Base-by-base conservation (phyloP, 2,797 vertebrate species). In the Esox masquinongy region DNA sequence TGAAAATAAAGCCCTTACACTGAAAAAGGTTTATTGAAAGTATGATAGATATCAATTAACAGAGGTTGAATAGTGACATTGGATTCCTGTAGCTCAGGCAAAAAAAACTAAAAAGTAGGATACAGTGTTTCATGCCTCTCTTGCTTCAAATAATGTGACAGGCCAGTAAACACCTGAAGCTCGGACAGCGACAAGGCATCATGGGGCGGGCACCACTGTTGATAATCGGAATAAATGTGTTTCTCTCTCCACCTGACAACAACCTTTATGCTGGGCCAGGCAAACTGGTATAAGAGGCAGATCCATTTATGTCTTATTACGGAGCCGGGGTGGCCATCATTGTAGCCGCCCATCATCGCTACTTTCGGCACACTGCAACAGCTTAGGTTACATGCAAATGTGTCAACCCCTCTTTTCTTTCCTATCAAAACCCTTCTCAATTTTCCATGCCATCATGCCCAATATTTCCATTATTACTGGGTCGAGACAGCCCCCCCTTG, bases 161-260 rank as follows among this genome's bases (percentile, higher is more conserved):
- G 70, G 29, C 50, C 19, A 8, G 49, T 34, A 59, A 72, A 56
- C 51, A 72, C 50, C 51, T 72, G 29, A 56, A 29, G 29, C 50
- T 34, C 4, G 9, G 8, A 36, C 9, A 2, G 76, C 61, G 68
- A 79, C 75, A 74, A 77, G 76, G 76, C 63, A 70, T 74, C 70
- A 72, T 56, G 72, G 26, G 43, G 51, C 63, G 36, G 36, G 66
- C 66, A 31, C 72, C 66, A 74, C 81, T 82, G 78, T 50, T 72
- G 75, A 78, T 87, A 84, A 84, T 84, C 64, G 79, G 74, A 80
- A 84, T 79, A 79, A 86, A 83, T 74, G 76, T 80, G 81, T 76
- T 24, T 80, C 77, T 51, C 72, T 70, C 75, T 80, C 74, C 31
- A 26, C 79, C 77, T 82, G 83, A 84, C 83, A 81, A 80, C 76